These are phyloP conservation scores for Neodiprion fabricii DNA, from an alignment of 1,140 invertebrate genomes.

Conservation along the genomic window DNA sequence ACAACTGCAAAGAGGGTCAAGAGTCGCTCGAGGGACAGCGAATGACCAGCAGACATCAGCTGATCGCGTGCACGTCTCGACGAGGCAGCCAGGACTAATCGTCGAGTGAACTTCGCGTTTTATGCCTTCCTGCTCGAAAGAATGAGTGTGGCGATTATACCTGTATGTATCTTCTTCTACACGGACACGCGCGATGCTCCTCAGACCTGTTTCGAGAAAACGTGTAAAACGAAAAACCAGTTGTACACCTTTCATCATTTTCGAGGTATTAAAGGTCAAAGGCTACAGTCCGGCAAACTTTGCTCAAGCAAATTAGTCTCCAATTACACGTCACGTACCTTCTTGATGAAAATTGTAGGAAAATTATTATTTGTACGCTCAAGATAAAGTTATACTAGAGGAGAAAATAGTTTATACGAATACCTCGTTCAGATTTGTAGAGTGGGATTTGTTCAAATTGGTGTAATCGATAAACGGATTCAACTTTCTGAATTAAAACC, in stretches of 20 bases:
- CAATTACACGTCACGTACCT: too few relatives aligned
- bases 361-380: too few relatives aligned
- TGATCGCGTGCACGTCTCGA: background rate
- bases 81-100: background rate
- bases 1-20: conserved; percentile 9
- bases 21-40: background rate
- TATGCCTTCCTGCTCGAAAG: background rate
- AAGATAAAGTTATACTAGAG: too few relatives aligned
- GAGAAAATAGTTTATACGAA: too few relatives aligned
- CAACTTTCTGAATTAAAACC: too few relatives aligned
- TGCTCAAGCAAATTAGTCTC: too few relatives aligned
- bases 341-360: too few relatives aligned
- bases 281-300: too few relatives aligned
- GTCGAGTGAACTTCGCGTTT: background rate
- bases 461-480: too few relatives aligned
- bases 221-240: background rate
- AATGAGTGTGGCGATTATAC: background rate
- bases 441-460: too few relatives aligned
- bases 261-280: background rate
- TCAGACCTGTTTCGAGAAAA: too few relatives aligned
- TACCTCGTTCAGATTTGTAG: too few relatives aligned
- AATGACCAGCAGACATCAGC: conserved; percentile 8
- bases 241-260: background rate
- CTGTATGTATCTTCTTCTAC: background rate
- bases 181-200: background rate